Base-by-base conservation (phyloP, 2,113 vertebrate species). In the Telmatochromis sp. region DNA sequence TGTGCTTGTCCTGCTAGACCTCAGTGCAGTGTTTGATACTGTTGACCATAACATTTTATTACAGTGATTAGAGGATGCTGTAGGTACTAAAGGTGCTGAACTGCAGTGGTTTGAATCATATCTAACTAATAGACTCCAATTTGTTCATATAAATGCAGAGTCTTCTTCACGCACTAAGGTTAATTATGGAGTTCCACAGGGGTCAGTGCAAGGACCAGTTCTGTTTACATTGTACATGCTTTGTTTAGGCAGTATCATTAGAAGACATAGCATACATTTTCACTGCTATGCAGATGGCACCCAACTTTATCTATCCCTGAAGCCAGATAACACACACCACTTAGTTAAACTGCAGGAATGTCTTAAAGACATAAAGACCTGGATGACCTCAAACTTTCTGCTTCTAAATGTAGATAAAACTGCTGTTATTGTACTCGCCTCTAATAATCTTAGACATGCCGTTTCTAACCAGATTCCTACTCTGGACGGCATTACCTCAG, bases 31-130 rank as follows among this genome's bases (percentile, higher is more conserved):
- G 10, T 65, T 5, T 35, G 19, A 65, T 65, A 37, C 33, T 65
- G 60, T 65, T 65, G 60, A 65, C 60, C 19, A 37, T 37, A 65
- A n/a, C 60, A 65, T 65, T 65, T n/a, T 65, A 65, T n/a, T 37
- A 65, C 60, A 65, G 60, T 65, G 33, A 65, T 65, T 65, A 65
- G 17, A 65, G 60, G 19, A 65, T 13, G 33, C 33, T 65, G 17
- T 37, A 65, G 60, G 60, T 37, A 65, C 17, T 37, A n/a, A 65
- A 65, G 60, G 33, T 65, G 6, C 33, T 65, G 60, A 11, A 65
- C 33, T 65, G 60, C 60, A 65, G 60, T 65, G 33, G 60, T 65
- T 65, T 37, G 6, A n/a, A 37, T 65, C 33, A 65, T 65, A 37
- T 37, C 60, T 37, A 65, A 37, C 60, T 65, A 65, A 37, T 37